phyloP scores from a whole-genome alignment of 2,113 vertebrate species.

The Trogon surrucura region DNA sequence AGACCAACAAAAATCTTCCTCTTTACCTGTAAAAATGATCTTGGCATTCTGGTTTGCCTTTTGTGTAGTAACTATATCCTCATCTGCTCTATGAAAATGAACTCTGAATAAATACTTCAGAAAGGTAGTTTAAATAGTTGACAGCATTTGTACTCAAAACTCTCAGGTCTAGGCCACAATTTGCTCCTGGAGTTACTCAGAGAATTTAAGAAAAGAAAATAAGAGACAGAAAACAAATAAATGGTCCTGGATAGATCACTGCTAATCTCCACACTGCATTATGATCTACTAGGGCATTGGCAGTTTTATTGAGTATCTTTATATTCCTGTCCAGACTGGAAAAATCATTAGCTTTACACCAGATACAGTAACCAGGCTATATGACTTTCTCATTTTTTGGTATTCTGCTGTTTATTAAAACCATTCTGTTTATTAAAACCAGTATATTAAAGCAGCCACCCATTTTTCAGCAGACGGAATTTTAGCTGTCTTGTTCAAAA shows the following conservation, averaged over 20 bases:
- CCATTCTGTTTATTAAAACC: not conserved
- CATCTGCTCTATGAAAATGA: constrained; percentile 12
- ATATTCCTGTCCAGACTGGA: not conserved
- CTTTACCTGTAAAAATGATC: constrained; percentile 23
- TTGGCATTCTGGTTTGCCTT: not conserved
- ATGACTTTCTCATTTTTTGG: not conserved
- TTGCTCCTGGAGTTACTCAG: not conserved
- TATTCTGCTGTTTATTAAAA: constrained; percentile 25
- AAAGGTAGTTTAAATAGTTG: constrained; percentile 6
- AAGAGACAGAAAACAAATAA: not conserved
- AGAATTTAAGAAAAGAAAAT: not conserved
- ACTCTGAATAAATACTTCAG: constrained; percentile 29
- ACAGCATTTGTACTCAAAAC: not conserved
- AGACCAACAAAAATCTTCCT: not conserved
- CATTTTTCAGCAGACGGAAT: not conserved
- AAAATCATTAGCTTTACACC: not conserved
- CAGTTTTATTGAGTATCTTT: not conserved
- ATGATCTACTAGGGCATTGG: not conserved
- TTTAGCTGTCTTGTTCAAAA: not conserved
- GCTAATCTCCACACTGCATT: not conserved
- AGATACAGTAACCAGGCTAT: not conserved
- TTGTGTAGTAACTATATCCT: not conserved
- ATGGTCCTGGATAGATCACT: not conserved
- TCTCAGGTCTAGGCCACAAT: not conserved
- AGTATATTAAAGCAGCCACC: not conserved